Base-by-base conservation (phyloP, 1,140 invertebrate genomes). In the Bombus sylvicola region DNA sequence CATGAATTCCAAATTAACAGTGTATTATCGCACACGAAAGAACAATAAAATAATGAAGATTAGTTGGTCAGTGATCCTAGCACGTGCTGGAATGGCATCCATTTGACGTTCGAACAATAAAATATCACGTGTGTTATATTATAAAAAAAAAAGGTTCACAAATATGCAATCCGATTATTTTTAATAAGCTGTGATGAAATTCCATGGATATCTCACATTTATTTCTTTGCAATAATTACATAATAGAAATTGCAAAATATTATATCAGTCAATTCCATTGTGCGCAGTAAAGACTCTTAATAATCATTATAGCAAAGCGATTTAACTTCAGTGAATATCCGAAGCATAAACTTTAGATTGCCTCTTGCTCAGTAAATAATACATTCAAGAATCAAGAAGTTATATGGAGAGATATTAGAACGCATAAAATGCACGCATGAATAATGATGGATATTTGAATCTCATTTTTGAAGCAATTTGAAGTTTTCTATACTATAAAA, bases 31-130 rank as follows among this genome's bases (percentile, higher is more conserved):
- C 25, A 47, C 66, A 41, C 71, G 39, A 85, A 43, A 53, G 6
- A 53, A 39, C 25, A 69, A 10, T 1, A 57, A 34, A 74, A 47
- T 41, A 80, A 34, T 64, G 41, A 80, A 85, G 41, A 53, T 62
- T 73, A 80, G 6, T 73, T 69, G 77, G 77, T 85, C 83, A 80
- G 34, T 73, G 83, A 71, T 73, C 53, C 37, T 39, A 73, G 28
- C 83, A 64, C 76, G 68, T 85, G 66, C 28, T 66, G 12, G 28
- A 72, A n/a, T n/a, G 22, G 22, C 31, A 59, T 69, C 28, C 22
- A 15, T 43, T 59, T 43, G 37, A 81, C 28, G 8, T 15, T 13
- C 6, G 18, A 53, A 47, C 15, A 13, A 47, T 74, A 22, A 74
- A 74, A 74, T 53, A 75, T 28, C 47, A 57, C 31, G 18, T 34